Evolutionary conservation across 2,888 invertebrate species (phyloP).

Genomic region (Thecocarcelia acutangulata): DNA sequence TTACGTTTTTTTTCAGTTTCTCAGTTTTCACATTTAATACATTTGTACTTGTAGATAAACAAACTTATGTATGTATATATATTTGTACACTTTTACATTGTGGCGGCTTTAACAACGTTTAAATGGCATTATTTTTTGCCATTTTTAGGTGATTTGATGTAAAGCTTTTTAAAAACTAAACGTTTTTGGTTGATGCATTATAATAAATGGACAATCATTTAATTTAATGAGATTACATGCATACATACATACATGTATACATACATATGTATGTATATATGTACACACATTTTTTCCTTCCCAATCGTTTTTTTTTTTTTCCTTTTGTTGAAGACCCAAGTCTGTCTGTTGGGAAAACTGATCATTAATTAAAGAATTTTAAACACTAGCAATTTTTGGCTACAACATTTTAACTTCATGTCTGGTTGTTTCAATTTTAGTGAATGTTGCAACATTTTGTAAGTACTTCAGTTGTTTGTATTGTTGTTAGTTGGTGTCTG

Average conservation of each 20-base stretch:
- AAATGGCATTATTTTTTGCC: conserved; percentile 52
- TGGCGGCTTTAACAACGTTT: conserved; percentile 56
- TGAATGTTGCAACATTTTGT: background rate
- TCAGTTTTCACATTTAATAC: conserved; percentile 55
- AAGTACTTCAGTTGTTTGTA: background rate
- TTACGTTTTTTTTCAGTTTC: conserved; percentile 66
- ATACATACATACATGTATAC: too few relatives aligned
- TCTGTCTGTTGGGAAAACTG: conserved; percentile 25
- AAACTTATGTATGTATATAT: conserved; percentile 8
- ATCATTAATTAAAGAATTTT: conserved; percentile 50
- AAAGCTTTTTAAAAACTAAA: conserved; percentile 58
- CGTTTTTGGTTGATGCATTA: conserved; percentile 63
- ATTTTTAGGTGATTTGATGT: conserved; percentile 65
- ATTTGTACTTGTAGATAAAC: conserved; percentile 44
- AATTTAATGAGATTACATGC: conserved; percentile 68
- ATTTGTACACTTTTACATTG: conserved; percentile 33
- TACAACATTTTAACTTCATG: conserved; percentile 9
- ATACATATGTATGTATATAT: too few relatives aligned
- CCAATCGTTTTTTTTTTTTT: conserved; percentile 34
- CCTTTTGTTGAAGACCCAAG: background rate
- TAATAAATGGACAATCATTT: conserved; percentile 66
- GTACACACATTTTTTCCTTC: conserved; percentile 53
- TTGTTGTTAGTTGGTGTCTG: conserved; percentile 11
- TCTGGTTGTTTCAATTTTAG: conserved; percentile 21
- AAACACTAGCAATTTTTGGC: background rate